Evolutionary conservation across 1,140 invertebrate genomes (phyloP).

Genomic region (Chymomyza costata): DNA sequence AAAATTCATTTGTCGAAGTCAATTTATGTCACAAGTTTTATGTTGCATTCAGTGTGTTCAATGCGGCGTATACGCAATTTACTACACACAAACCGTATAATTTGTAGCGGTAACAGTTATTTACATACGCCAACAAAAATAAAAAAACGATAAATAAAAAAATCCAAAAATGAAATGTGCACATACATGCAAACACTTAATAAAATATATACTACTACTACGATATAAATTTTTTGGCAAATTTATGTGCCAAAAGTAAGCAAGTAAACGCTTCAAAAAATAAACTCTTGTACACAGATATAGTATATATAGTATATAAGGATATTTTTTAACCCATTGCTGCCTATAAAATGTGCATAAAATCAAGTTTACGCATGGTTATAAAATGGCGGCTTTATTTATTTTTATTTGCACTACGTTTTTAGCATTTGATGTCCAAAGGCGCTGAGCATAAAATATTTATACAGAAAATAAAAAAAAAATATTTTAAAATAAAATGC

Average conservation of each 20-base stretch:
- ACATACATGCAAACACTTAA: constrained; percentile 48
- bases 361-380: constrained; percentile 44
- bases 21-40: too few species aligned
- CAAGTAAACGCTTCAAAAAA: constrained; percentile 16
- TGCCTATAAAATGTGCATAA: constrained; percentile 61
- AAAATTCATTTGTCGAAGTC: too few species aligned
- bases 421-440: constrained; percentile 20
- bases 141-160: constrained; percentile 15
- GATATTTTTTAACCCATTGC: constrained; percentile 40
- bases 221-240: constrained; percentile 50
- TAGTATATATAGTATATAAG: too few species aligned
- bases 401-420: too few species aligned
- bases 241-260: too few species aligned
- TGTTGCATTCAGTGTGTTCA: constrained; percentile 46
- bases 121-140: constrained; percentile 28
- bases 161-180: constrained; percentile 22
- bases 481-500: constrained; percentile 40
- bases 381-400: constrained; percentile 18
- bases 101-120: constrained; percentile 38
- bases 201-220: constrained; percentile 61
- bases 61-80: constrained; percentile 58
- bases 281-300: too few species aligned
- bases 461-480: constrained; percentile 7
- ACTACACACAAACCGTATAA: constrained; percentile 33
- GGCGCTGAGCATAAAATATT: constrained; percentile 15